Base-by-base conservation (phyloP, 2,888 invertebrate genomes). In the Conops quadrifasciatus region DNA sequence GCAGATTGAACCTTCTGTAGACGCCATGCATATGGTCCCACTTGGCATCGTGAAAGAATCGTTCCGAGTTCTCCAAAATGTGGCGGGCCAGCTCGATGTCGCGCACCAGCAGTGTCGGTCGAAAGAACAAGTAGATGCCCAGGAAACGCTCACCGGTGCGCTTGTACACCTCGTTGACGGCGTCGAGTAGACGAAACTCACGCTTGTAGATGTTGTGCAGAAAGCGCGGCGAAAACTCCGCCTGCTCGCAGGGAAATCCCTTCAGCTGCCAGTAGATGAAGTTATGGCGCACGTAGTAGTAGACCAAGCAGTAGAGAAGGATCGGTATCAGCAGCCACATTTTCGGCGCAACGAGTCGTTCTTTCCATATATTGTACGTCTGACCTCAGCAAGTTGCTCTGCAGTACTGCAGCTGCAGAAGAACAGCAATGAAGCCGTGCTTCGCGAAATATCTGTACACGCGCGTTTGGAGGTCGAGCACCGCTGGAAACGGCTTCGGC, bases 51-150 rank as follows among this genome's bases (percentile, higher is more conserved):
- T 88, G 88, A 77, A 92, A 92, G 80, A 89, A 84, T 11, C 88
- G 87, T 74, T 89, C 91, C 78, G 92, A 90, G 77, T 88, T 89
- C 60, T 89, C 88, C 72, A 92, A 80, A 16, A 92, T 87, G 64
- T 87, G 84, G 78, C 90, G 90, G n/a, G 90, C 89, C 74, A 92
- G 80, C 15, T 89, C 88, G 30, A 89, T 88, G 81, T 91, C 90
- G 65, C 91, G 87, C 4, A 92, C 86, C 59, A 91, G 82, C 62
- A 92, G 82, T 24, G 89, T 89, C 11, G 91, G 91, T 59, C 89
- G 86, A 77, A 89, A 88, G 75, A 91, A 89, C 73, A 90, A 88
- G 78, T 91, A 92, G 80, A 92, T 86, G 1, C 92, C 92, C 5
- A 89, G 81, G 70, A 86, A 86, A 71, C 83, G 85, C 16, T 83